Evolutionary conservation across 2,797 vertebrate species (phyloP), one percentile per base, ranked within the genome.

Genomic region (Tympanoctomys barrerae): DNA sequence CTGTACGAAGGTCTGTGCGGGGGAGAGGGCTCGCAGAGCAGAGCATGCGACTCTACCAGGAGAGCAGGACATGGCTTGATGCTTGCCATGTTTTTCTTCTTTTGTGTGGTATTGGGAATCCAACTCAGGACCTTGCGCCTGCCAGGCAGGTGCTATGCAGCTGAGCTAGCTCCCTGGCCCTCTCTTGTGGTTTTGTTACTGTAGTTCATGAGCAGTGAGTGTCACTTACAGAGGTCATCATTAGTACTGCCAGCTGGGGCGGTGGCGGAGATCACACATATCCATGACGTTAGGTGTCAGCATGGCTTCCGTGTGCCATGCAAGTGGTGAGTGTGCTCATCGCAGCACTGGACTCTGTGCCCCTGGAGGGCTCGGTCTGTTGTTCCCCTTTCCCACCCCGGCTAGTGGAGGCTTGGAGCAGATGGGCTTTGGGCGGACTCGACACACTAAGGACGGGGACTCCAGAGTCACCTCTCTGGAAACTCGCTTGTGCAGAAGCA

Each of bases 331-430:
- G 19, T 6, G 49, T 62, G 31, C 18, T 31, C 5, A n/a, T 49
- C 0, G 7, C 1, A 24, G 59, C 13, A 0, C 21, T 36, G 8
- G 5, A 49, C n/a, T 9, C 57, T 16, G 14, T 2, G 2, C 5
- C 1, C 36, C 39, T n/a, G 5, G 1, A 9, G 68, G 62, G 31
- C 0, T 28, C 42, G 9, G 49, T 68, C 46, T 11, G 28, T 21
- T 13, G 8, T 16, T 77, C 36, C 22, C 61, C 0, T 64, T 21
- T 59, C 22, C 26, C 77, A 21, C 10, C 3, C 2, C 22, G 54
- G 81, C 57, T 33, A 78, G 46, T 12, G 0, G 42, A 85, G 77
- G 49, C 77, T 46, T 12, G 1, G 0, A 36, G 24, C 33, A 28
- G 59, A 5, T 26, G 71, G 19, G 11, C 7, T 3, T 6, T 1